Evolutionary conservation across 2,888 invertebrate species (phyloP).

Genomic region (Cantharis rustica): DNA sequence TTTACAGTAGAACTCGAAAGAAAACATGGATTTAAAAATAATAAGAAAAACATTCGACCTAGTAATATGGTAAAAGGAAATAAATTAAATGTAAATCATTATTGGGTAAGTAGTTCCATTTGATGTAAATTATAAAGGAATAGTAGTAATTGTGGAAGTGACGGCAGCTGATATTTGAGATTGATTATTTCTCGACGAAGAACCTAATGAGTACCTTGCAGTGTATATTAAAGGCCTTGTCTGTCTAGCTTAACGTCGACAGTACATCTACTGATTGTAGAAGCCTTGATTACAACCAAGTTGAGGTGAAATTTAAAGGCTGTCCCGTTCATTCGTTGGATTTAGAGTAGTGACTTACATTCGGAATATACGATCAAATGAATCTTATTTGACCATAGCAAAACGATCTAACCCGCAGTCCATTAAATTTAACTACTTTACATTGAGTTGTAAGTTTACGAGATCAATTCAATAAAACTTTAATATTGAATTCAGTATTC

Average conservation of each 20-base stretch:
- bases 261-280: conserved; percentile 26
- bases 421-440: conserved; percentile 24
- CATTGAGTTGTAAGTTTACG: conserved; percentile 18
- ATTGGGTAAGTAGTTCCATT: not conserved
- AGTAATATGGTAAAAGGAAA: not conserved
- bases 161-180: conserved; percentile 30
- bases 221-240: conserved; percentile 35
- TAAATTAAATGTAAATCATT: not conserved
- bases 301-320: conserved; percentile 33
- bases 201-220: conserved; percentile 37
- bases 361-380: conserved; percentile 38
- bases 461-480: conserved; percentile 14
- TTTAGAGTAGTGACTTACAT: conserved; percentile 32
- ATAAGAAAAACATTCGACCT: not conserved
- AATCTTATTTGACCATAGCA: conserved; percentile 38
- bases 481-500: conserved; percentile 10
- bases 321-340: conserved; percentile 33
- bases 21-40: not conserved
- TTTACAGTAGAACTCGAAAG: not conserved
- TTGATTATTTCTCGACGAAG: conserved; percentile 39
- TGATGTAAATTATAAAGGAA: conserved; percentile 10
- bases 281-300: conserved; percentile 38
- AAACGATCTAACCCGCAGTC: conserved; percentile 20
- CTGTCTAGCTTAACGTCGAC: conserved; percentile 34
- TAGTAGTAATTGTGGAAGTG: not conserved